phyloP scores from a whole-genome alignment of 2,113 vertebrate species.

The Salvelinus fontinalis region DNA sequence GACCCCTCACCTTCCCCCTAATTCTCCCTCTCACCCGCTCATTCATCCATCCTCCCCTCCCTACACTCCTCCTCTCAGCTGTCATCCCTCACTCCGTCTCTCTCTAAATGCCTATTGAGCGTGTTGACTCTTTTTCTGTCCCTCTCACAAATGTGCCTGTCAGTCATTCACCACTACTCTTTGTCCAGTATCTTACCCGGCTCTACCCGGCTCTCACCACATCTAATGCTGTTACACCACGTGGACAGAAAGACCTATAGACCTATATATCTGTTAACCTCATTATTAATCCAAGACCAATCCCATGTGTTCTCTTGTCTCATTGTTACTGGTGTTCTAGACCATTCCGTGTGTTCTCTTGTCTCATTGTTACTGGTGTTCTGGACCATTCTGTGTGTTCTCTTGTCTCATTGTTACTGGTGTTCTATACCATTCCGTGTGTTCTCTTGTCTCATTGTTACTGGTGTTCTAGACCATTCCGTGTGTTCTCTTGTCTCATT shows the following conservation, averaged over 20 bases:
- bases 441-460: too few species aligned
- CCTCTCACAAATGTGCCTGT: conserved; percentile 65
- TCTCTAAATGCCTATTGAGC: conserved; percentile 69
- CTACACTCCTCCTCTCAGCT: conserved; percentile 66
- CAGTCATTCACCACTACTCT: conserved; percentile 50
- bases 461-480: too few species aligned
- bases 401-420: too few species aligned
- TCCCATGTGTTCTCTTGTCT: not conserved
- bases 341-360: too few species aligned
- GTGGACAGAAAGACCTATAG: not conserved
- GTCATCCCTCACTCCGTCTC: conserved; percentile 70
- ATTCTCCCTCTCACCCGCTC: conserved; percentile 55
- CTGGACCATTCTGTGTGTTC: too few species aligned
- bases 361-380: too few species aligned
- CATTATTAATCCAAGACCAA: not conserved
- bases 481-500: too few species aligned
- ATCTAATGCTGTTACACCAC: not conserved
- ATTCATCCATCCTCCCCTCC: conserved; percentile 60
- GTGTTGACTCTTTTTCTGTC: conserved; percentile 61
- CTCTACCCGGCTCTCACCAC: not conserved
- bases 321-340: too few species aligned
- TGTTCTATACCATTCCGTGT: too few species aligned
- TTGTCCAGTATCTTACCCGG: not conserved
- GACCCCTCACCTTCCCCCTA: conserved; percentile 46
- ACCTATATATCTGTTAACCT: not conserved